Conservation (phyloP, 2,797 vertebrate genomes). For the Ctenochaetus hawaiiensis region DNA sequence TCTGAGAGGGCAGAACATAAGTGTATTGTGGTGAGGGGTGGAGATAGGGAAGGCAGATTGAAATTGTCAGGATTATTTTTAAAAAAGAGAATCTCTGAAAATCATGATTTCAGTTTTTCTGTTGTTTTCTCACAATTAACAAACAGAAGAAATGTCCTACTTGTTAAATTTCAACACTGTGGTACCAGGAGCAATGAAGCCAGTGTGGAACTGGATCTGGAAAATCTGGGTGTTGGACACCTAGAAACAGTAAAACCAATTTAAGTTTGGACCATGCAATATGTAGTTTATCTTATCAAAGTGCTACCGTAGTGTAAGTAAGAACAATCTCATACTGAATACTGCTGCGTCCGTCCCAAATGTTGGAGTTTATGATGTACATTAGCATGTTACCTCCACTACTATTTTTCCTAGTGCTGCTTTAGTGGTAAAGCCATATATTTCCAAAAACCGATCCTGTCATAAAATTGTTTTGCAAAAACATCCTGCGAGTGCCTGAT, state of each 20-base stretch:
- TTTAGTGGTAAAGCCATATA: too few species aligned
- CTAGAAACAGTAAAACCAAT: conserved; percentile 75
- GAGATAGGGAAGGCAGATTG: background rate
- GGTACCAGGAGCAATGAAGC: conserved; percentile 93
- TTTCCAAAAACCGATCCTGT: too few species aligned
- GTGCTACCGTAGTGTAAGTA: background rate
- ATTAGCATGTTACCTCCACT: too few species aligned
- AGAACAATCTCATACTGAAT: background rate
- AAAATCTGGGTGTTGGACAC: conserved; percentile 99
- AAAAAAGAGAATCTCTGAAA: background rate
- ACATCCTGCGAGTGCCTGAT: background rate
- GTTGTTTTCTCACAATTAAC: background rate
- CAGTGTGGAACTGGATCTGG: conserved; percentile 98
- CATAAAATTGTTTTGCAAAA: background rate
- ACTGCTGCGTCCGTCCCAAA: background rate
- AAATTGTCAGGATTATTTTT: background rate
- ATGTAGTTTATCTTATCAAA: background rate
- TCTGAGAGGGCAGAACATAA: conserved; percentile 73
- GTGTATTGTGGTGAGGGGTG: background rate
- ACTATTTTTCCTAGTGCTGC: too few species aligned
- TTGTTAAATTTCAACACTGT: conserved; percentile 95
- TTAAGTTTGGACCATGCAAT: background rate
- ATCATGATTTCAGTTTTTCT: background rate
- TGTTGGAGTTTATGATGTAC: too few species aligned
- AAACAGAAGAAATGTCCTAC: conserved; percentile 79